phyloP scores from a whole-genome alignment of 2,888 invertebrate genomes.

The Hyles lineata region DNA sequence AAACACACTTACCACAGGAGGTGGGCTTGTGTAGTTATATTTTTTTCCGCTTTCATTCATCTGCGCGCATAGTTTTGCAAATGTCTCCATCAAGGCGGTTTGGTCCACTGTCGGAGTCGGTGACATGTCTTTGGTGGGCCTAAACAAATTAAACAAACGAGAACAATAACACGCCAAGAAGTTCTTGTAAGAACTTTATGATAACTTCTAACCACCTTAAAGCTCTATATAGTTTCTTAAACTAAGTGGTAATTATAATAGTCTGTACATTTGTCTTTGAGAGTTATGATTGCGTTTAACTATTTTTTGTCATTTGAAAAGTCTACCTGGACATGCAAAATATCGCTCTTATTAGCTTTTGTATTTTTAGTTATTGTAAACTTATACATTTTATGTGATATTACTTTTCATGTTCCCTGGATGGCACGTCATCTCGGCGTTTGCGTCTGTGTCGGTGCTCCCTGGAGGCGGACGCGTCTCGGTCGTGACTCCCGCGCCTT shows the following conservation, averaged over 20 bases:
- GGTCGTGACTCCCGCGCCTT: constrained; percentile 52
- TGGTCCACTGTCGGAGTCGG: constrained; percentile 55
- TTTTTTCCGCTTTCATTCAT: constrained; percentile 58
- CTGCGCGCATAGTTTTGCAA: constrained; percentile 71
- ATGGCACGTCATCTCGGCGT: constrained; percentile 53
- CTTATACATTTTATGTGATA: no score
- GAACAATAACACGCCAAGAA: no score
- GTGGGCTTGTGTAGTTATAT: constrained; percentile 36
- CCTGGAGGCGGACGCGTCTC: constrained; percentile 48
- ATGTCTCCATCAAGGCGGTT: constrained; percentile 66
- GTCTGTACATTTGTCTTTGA: no score
- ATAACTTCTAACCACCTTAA: no score
- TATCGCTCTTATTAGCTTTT: no score
- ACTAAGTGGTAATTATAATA: no score
- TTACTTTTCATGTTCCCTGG: constrained; percentile 56
- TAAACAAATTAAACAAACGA: constrained; percentile 37
- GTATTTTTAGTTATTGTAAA: no score
- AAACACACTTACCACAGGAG: constrained; percentile 54
- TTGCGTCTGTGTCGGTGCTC: constrained; percentile 57
- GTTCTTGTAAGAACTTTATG: no score
- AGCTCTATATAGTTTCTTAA: no score
- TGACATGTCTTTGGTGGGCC: constrained; percentile 50
- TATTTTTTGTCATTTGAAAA: no score
- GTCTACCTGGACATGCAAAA: no score
- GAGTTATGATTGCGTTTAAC: no score